A percentile compares a stretch with the other conserved stretches of the same genome.
These are phyloP conservation scores for Callorhinus ursinus DNA, from an alignment of 2,113 vertebrate species.

Conservation along the genomic window DNA sequence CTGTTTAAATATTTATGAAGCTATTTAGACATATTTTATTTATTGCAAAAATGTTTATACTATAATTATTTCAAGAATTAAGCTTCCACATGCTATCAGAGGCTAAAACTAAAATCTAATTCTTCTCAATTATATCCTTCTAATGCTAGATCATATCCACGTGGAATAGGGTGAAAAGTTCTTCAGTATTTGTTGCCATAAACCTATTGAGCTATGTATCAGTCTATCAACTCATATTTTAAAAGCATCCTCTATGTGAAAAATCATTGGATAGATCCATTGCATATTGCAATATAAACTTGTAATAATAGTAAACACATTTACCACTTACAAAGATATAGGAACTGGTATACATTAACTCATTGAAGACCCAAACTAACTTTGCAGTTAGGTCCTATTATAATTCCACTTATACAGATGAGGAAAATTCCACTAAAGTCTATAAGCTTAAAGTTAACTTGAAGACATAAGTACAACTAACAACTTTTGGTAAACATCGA, in stretches of 20 bases:
- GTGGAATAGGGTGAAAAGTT: neutral
- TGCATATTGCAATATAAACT: neutral
- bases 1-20: conserved; percentile 65
- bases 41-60: conserved; percentile 60
- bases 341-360: neutral
- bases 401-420: neutral
- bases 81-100: neutral
- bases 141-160: neutral
- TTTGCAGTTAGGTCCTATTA: neutral
- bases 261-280: neutral
- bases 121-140: neutral
- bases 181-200: neutral
- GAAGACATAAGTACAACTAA: neutral
- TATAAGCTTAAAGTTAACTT: neutral
- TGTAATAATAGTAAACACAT: neutral
- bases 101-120: neutral
- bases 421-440: neutral
- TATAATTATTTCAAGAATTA: conserved; percentile 67
- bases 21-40: conserved; percentile 71
- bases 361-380: neutral
- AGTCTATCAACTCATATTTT: neutral
- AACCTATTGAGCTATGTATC: neutral
- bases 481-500: neutral
- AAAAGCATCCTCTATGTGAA: neutral
- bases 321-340: neutral